Percentiles rank a stretch among this genome's conserved stretches.
Evolutionary conservation across 2,797 vertebrate genomes (phyloP).

Genomic region (Florisuga fusca): DNA sequence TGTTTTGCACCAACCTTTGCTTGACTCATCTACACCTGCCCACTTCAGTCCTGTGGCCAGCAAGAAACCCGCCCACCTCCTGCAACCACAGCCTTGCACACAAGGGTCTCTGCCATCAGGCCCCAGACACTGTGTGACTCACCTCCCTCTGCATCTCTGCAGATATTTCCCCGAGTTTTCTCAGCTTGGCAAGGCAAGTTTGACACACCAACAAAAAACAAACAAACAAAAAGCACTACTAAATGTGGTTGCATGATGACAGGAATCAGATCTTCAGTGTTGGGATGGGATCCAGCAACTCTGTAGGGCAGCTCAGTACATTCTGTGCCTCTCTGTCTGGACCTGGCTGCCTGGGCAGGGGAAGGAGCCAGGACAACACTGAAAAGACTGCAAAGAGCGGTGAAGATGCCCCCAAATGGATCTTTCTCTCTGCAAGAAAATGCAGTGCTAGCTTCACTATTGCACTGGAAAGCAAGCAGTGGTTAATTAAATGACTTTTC

Average conservation of each 20-base stretch:
- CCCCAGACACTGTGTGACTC: not conserved
- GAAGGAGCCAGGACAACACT: not conserved
- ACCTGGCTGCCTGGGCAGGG: not conserved
- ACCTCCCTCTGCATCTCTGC: not conserved
- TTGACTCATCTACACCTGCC: constrained; percentile 8
- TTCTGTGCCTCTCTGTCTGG: not conserved
- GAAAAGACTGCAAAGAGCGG: not conserved
- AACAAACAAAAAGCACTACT: not conserved
- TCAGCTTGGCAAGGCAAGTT: not conserved
- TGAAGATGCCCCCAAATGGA: not conserved
- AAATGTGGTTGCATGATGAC: not conserved
- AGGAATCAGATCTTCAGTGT: not conserved
- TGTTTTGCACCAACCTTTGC: not conserved
- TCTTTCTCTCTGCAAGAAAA: not conserved
- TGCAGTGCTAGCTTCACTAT: not conserved
- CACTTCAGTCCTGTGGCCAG: not conserved
- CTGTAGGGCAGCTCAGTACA: not conserved
- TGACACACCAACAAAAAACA: not conserved
- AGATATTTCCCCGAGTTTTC: not conserved
- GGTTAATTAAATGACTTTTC: not conserved
- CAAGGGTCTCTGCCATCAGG: not conserved
- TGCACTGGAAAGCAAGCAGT: not conserved
- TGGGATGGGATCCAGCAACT: constrained; percentile 17
- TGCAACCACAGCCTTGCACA: not conserved
- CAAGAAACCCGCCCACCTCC: not conserved